Percentiles rank a stretch among this genome's conserved stretches.
These are phyloP conservation scores for Alaudala cheleensis DNA, from an alignment of 2,113 vertebrate species.

Conservation along the genomic window DNA sequence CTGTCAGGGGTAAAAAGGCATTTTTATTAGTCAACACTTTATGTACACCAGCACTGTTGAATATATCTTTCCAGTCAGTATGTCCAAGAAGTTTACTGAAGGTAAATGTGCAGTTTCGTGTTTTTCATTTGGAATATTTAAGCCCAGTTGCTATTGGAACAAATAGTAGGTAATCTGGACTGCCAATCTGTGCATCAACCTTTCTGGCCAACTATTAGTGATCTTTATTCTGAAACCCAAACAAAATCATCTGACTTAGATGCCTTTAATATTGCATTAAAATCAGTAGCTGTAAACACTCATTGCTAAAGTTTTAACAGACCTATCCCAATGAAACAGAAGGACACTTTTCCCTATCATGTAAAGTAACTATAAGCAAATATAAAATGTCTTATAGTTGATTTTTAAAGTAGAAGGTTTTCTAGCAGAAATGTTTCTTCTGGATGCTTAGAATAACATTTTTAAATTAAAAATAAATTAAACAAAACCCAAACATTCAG, in stretches of 20 bases:
- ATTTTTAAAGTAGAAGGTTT: background rate
- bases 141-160: background rate
- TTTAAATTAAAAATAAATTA: background rate
- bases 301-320: constrained; percentile 56
- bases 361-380: background rate
- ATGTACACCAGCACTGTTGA: background rate
- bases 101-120: background rate
- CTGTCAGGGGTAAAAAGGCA: background rate
- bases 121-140: background rate
- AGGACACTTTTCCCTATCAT: constrained; percentile 13
- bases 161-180: constrained; percentile 58
- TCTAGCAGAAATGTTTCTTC: background rate
- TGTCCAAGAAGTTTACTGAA: background rate
- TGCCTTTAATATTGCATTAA: constrained; percentile 61
- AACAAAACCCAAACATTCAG: background rate
- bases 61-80: background rate
- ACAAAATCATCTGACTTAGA: constrained; percentile 50
- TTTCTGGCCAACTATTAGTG: constrained; percentile 63
- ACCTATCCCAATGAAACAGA: constrained; percentile 28
- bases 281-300: constrained; percentile 68
- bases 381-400: background rate
- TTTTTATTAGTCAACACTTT: constrained; percentile 40
- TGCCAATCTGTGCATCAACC: constrained; percentile 44
- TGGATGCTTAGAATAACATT: background rate
- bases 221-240: constrained; percentile 68